Percentiles rank a stretch among this genome's conserved stretches.
phyloP scores from a whole-genome alignment of 2,888 invertebrate species.

The Dinocampus coccinellae region DNA sequence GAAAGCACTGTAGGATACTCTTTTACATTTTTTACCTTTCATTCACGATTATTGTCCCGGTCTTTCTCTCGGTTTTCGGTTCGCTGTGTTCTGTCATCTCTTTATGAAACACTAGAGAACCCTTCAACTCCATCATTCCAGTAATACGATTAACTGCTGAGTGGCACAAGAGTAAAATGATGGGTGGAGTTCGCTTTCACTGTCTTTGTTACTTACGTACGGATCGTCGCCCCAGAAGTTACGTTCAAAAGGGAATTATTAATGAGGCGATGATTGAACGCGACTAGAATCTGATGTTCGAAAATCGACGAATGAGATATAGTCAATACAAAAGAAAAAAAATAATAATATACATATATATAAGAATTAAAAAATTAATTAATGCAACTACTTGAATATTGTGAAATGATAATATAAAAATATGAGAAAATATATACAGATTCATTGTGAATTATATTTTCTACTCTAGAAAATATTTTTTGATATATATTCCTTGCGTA shows the following conservation, averaged over 20 bases:
- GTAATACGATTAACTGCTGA: slow-evolving; percentile 26
- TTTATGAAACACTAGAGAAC: slow-evolving; percentile 2
- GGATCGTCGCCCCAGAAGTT: slow-evolving; percentile 3
- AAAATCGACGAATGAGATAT: not conserved
- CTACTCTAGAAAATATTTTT: not conserved
- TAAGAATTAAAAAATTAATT: no score
- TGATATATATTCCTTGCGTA: not conserved
- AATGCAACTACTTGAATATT: no score
- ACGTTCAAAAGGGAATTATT: slow-evolving; percentile 40
- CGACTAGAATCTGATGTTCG: slow-evolving; percentile 22
- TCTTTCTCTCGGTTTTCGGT: not conserved
- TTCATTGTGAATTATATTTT: not conserved
- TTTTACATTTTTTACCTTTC: not conserved
- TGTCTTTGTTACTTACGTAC: slow-evolving; percentile 1
- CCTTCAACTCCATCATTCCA: not conserved
- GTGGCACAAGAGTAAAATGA: not conserved
- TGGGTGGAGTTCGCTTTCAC: not conserved
- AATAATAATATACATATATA: not conserved
- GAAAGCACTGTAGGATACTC: slow-evolving; percentile 17
- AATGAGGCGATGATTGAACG: slow-evolving; percentile 41
- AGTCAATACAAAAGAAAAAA: slow-evolving; percentile 7
- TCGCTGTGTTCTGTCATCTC: not conserved
- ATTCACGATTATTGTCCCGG: not conserved
- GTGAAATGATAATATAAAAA: no score
- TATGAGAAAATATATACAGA: not conserved